These are phyloP conservation scores for Periphyllus acericola DNA, from an alignment of 2,888 invertebrate genomes.

Conservation along the genomic window DNA sequence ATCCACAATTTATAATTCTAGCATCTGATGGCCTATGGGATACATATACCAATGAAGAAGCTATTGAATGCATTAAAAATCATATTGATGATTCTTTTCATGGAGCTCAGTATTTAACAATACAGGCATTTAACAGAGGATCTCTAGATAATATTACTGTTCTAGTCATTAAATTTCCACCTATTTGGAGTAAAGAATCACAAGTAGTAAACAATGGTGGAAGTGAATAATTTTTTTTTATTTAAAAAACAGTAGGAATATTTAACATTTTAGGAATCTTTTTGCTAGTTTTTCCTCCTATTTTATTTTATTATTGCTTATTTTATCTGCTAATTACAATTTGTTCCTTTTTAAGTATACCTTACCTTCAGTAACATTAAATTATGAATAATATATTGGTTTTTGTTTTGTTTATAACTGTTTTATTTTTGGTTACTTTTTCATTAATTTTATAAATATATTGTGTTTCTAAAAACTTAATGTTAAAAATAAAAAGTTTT, in stretches of 20 bases:
- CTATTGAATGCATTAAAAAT: conserved; percentile 87
- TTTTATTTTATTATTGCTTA: too few relatives aligned
- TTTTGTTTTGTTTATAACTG: not conserved
- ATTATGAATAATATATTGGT: not conserved
- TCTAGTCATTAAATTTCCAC: conserved; percentile 81
- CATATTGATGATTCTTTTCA: conserved; percentile 82
- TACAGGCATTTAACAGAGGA: conserved; percentile 91
- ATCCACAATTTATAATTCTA: conserved; percentile 88
- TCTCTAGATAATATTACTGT: conserved; percentile 97
- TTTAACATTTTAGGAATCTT: conserved; percentile 33
- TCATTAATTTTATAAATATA: not conserved
- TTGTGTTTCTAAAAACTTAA: not conserved
- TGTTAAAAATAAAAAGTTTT: not conserved
- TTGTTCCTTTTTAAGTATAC: not conserved
- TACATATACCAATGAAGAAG: conserved; percentile 94
- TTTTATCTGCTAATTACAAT: not conserved
- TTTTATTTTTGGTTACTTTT: conserved; percentile 21
- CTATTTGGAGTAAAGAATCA: conserved; percentile 50
- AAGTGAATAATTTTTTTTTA: conserved; percentile 11
- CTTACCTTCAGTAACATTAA: not conserved
- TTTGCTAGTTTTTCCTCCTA: not conserved
- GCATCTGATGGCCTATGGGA: conserved; percentile 98
- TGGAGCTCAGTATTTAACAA: conserved; percentile 90
- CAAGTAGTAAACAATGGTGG: conserved; percentile 46
- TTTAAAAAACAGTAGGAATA: not conserved